A percentile compares a stretch with the other conserved stretches of the same genome.
Conservation (phyloP, 2,113 vertebrate species). For the Xenopus borealis region DNA sequence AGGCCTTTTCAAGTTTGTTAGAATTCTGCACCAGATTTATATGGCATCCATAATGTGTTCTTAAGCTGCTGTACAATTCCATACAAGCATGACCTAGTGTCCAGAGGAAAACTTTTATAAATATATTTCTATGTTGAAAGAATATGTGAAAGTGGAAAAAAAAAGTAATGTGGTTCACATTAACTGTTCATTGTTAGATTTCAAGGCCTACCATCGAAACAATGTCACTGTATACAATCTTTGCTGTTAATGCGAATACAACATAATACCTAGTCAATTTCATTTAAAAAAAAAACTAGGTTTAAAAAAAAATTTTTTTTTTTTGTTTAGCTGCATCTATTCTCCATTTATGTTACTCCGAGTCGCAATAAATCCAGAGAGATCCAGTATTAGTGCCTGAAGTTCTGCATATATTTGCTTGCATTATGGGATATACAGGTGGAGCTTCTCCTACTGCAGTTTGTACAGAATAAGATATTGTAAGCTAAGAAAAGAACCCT, state of each 20-base stretch:
- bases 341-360: constrained; percentile 51
- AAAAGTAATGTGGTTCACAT: not conserved
- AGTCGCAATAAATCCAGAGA: constrained; percentile 50
- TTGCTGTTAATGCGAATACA: not conserved
- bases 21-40: constrained; percentile 58
- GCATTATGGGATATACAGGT: constrained; percentile 49
- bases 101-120: constrained; percentile 53
- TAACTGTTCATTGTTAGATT: constrained; percentile 26
- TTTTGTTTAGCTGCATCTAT: constrained; percentile 52
- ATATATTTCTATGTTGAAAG: constrained; percentile 57
- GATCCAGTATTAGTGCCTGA: constrained; percentile 51
- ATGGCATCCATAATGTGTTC: constrained; percentile 56
- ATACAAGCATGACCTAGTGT: constrained; percentile 54
- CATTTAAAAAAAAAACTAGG: no score
- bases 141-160: constrained; percentile 47
- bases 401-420: constrained; percentile 45
- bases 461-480: constrained; percentile 48
- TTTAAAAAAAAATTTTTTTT: not conserved
- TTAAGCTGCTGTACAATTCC: constrained; percentile 61
- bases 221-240: constrained; percentile 15
- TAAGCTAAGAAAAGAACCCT: constrained; percentile 43
- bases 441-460: constrained; percentile 42
- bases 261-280: no score
- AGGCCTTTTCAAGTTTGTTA: constrained; percentile 57
- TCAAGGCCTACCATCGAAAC: constrained; percentile 23